A percentile compares a stretch with the other conserved stretches of the same genome.
Conservation (phyloP, 2,113 vertebrate species). For the Cichladusa arquata region DNA sequence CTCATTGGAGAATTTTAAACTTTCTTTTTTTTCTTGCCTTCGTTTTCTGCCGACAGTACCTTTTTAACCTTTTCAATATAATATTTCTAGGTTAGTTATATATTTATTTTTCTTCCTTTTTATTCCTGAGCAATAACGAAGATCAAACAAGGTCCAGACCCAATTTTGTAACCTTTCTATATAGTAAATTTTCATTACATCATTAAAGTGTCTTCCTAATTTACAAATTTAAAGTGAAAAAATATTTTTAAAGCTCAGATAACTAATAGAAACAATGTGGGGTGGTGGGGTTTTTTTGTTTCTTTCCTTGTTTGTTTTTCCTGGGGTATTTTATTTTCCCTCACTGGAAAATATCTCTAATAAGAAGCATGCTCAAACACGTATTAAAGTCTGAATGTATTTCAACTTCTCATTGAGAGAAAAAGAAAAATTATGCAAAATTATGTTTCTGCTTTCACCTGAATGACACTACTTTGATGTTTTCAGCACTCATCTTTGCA, state of each 20-base stretch:
- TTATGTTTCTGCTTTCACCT: background rate
- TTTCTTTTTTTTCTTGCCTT: background rate
- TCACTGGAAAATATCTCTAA: background rate
- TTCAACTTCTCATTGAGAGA: background rate
- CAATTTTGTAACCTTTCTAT: background rate
- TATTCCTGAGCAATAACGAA: background rate
- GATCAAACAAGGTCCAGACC: background rate
- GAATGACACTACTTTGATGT: background rate
- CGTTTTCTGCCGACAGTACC: background rate
- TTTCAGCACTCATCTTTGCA: background rate
- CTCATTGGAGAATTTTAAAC: background rate
- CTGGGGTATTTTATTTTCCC: background rate
- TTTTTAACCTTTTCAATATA: background rate
- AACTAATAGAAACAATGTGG: background rate
- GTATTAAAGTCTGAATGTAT: background rate
- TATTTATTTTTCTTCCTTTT: background rate
- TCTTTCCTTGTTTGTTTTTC: background rate
- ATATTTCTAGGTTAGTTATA: background rate
- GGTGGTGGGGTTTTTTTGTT: background rate
- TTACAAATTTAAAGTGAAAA: background rate
- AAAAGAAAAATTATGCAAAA: background rate
- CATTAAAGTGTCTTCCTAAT: background rate
- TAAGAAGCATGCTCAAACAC: background rate
- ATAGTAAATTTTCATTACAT: background rate
- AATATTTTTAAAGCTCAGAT: background rate